Percentiles rank a stretch among this genome's conserved stretches.
These are phyloP conservation scores for Polyploca ridens DNA, from an alignment of 2,888 invertebrate genomes.

Conservation along the genomic window DNA sequence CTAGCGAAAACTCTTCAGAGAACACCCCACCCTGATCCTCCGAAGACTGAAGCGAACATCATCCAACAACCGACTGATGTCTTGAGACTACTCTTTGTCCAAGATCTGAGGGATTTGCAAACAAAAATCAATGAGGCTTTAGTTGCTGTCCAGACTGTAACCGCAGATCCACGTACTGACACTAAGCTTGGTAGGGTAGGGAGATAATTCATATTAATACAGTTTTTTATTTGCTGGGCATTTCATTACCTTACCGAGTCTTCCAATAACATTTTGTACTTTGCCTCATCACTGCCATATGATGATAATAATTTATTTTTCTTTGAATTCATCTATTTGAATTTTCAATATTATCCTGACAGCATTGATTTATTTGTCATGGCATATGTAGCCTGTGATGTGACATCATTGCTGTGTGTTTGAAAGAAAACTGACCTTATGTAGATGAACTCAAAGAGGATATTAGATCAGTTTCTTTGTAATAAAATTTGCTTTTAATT, in stretches of 20 bases:
- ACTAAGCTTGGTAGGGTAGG: conserved; percentile 97
- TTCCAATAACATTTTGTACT: not conserved
- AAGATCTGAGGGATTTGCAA: conserved; percentile 93
- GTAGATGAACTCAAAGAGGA: no score
- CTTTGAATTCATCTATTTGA: no score
- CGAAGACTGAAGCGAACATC: conserved; percentile 58
- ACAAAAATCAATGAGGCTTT: conserved; percentile 97
- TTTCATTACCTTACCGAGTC: not conserved
- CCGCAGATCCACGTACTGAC: conserved; percentile 98
- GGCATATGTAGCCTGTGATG: no score
- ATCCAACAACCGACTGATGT: conserved; percentile 86
- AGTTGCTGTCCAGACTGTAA: conserved; percentile 95
- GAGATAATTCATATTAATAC: conserved; percentile 51
- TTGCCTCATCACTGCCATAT: not conserved
- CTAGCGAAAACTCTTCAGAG: conserved; percentile 92
- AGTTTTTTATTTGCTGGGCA: not conserved
- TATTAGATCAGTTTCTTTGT: no score
- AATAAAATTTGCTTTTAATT: no score
- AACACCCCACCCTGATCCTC: conserved; percentile 89
- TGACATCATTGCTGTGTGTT: no score
- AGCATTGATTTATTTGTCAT: no score
- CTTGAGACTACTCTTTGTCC: conserved; percentile 91
- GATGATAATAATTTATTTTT: no score
- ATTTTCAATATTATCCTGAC: no score
- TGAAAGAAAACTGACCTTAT: no score